Conservation (phyloP, 2,113 vertebrate species). For the Amphilophus citrinellus region DNA sequence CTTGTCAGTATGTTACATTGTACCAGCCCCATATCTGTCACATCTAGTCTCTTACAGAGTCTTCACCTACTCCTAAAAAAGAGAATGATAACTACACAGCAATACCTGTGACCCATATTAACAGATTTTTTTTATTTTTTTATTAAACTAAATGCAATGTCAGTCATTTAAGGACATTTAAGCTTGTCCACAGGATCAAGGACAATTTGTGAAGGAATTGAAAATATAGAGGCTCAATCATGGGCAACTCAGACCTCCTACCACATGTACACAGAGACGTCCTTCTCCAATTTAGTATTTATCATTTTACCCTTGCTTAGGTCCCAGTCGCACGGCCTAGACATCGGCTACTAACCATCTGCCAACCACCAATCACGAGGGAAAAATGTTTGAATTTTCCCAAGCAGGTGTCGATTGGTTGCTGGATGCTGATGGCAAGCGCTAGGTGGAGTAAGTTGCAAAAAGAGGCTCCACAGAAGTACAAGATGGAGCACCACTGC, state of each 20-base stretch:
- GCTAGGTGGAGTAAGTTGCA: background rate
- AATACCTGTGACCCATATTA: background rate
- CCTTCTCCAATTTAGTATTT: no score
- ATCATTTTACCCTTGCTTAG: no score
- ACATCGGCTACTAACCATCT: accelerated
- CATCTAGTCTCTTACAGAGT: slow-evolving; percentile 24
- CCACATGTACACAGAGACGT: background rate
- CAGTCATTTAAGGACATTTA: background rate
- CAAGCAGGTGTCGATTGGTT: background rate
- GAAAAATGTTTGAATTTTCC: no score
- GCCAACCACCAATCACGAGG: background rate
- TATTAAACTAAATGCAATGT: background rate
- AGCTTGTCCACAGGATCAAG: background rate
- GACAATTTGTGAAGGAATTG: background rate
- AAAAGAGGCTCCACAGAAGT: background rate
- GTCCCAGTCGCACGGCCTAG: background rate
- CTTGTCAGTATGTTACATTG: slow-evolving; percentile 50
- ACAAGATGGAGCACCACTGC: background rate
- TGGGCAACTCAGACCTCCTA: background rate
- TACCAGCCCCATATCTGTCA: slow-evolving; percentile 61
- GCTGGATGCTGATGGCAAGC: background rate
- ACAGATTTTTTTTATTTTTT: background rate
- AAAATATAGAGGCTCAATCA: background rate
- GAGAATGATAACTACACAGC: background rate
- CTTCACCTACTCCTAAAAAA: slow-evolving; percentile 41